phyloP scores from a whole-genome alignment of 2,888 invertebrate genomes.

The Marronus borbonicus region DNA sequence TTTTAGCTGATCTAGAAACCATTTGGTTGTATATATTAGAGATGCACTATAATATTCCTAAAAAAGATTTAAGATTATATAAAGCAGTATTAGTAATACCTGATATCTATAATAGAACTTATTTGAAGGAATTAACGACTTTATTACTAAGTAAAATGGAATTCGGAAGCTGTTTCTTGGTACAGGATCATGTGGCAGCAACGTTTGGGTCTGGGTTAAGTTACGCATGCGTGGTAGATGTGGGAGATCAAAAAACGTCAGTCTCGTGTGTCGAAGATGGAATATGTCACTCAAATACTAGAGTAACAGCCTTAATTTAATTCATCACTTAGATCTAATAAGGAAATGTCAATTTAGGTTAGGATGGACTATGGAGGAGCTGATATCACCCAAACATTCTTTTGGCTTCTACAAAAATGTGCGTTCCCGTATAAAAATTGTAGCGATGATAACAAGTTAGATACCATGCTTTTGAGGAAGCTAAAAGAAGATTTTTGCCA shows the following conservation, averaged over 20 bases:
- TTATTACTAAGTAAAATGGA: constrained; percentile 86
- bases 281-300: constrained; percentile 90
- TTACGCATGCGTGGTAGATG: constrained; percentile 94
- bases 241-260: constrained; percentile 96
- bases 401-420: constrained; percentile 90
- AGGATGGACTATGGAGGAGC: constrained; percentile 92
- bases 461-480: constrained; percentile 85
- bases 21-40: constrained; percentile 91
- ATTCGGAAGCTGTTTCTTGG: constrained; percentile 87
- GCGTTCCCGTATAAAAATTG: constrained; percentile 91
- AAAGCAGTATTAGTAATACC: constrained; percentile 91
- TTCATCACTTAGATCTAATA: background rate
- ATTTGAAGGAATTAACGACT: constrained; percentile 88
- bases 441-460: constrained; percentile 81
- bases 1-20: constrained; percentile 87
- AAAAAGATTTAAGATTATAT: constrained; percentile 81
- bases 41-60: constrained; percentile 82
- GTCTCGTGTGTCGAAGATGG: constrained; percentile 98
- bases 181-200: constrained; percentile 91
- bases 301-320: constrained; percentile 70
- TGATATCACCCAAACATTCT: constrained; percentile 91
- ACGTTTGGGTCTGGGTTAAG: constrained; percentile 88
- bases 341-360: constrained; percentile 62
- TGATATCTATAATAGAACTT: constrained; percentile 89
- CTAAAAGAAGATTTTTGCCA: constrained; percentile 94